Conservation (phyloP, 2,113 vertebrate species). For the Hepsetus odoe region DNA sequence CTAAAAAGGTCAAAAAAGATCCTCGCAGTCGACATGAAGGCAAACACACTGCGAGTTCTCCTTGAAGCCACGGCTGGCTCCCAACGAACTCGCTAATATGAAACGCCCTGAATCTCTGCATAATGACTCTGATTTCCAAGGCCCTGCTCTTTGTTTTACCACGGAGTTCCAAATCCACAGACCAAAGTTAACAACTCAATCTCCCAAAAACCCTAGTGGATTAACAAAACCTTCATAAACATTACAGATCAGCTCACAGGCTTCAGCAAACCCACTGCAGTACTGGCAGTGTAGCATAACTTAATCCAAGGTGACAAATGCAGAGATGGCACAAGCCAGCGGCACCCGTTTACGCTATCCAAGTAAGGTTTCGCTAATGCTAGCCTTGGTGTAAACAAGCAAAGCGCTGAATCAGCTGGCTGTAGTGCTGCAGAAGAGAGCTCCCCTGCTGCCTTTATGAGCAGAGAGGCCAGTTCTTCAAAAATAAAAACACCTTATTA, state of each 20-base stretch:
- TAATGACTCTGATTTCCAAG: background rate
- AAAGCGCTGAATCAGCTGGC: conserved; percentile 32
- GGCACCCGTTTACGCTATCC: conserved; percentile 17
- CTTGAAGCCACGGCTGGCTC: background rate
- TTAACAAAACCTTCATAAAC: conserved; percentile 16
- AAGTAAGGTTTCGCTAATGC: conserved; percentile 20
- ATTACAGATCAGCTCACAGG: background rate
- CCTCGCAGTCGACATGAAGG: background rate
- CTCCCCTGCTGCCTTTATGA: conserved; percentile 31
- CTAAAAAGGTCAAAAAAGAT: background rate
- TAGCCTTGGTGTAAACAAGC: conserved; percentile 43
- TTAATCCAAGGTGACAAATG: conserved; percentile 17
- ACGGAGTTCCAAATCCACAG: background rate
- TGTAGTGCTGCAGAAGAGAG: conserved; percentile 4
- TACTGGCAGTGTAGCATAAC: background rate
- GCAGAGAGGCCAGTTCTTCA: background rate
- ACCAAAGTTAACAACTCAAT: background rate
- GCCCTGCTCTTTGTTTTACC: conserved; percentile 10
- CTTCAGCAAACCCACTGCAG: background rate
- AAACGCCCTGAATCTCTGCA: background rate
- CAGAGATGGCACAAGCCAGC: conserved; percentile 1
- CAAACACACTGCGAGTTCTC: background rate
- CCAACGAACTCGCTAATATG: background rate
- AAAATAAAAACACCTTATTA: conserved; percentile 33
- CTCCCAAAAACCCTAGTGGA: background rate